phyloP scores from a whole-genome alignment of 2,888 invertebrate species.

The Leucophenga montana region DNA sequence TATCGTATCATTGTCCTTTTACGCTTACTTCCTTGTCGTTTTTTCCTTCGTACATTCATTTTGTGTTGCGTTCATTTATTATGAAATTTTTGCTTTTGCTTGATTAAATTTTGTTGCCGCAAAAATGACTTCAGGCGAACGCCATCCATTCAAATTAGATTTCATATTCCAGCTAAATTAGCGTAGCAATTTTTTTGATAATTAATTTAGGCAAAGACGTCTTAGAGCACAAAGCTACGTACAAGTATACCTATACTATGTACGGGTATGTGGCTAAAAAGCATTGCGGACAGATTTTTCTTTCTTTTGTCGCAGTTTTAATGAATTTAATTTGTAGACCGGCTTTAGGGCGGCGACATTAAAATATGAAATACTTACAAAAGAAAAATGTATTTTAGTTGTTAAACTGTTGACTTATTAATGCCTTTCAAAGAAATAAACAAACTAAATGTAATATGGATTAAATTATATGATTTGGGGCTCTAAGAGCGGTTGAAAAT shows the following conservation, averaged over 20 bases:
- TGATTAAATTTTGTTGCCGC: constrained; percentile 24
- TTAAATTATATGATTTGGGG: too few species aligned
- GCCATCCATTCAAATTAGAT: constrained; percentile 20
- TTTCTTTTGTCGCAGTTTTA: not conserved
- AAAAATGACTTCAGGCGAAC: constrained; percentile 4
- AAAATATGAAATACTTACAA: too few species aligned
- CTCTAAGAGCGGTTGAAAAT: too few species aligned
- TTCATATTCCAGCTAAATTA: constrained; percentile 6
- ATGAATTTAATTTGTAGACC: too few species aligned
- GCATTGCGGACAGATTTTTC: not conserved
- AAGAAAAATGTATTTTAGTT: too few species aligned
- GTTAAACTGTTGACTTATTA: not conserved
- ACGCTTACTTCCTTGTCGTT: not conserved
- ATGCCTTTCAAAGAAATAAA: not conserved
- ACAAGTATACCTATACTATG: too few species aligned
- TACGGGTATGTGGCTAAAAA: too few species aligned
- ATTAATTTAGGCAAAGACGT: constrained; percentile 11
- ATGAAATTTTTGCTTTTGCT: constrained; percentile 22
- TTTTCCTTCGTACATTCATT: not conserved
- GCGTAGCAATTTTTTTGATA: constrained; percentile 14
- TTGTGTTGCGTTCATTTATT: constrained; percentile 12
- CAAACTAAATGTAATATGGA: too few species aligned
- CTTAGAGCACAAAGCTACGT: too few species aligned
- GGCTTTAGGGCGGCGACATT: too few species aligned
- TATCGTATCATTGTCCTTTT: not conserved